Base-by-base conservation (phyloP, 2,113 vertebrate genomes). In the Macrotis lagotis region DNA sequence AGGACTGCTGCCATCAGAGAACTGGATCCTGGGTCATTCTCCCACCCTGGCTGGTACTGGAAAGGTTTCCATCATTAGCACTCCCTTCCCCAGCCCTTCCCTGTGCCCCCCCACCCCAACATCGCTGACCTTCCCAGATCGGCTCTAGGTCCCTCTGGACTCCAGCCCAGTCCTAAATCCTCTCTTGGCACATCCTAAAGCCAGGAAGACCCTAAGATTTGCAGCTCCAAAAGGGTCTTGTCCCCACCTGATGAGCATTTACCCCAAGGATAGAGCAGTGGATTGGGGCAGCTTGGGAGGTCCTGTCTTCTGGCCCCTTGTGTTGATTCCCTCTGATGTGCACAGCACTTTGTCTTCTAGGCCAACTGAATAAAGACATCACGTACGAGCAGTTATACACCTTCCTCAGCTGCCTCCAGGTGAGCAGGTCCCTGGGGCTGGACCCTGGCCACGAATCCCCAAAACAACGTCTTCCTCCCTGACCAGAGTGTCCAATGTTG, bases 401-500 rank as follows among this genome's bases (percentile, higher is more conserved):
- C 51, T 99, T 99, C 97, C 98, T 99, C 0, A 97, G 90, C 95
- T 99, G 99, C 94, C 98, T 99, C 53, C 96, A 98, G 98, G 99
- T 99, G 96, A 97, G 96, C 31, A 2, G 9, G 8, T 16, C 0
- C 50, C 19, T 44, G 10, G 11, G n/a, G 90, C 48, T 3, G 55
- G 44, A 24, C 25, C 52, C 2, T 16, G 8, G 31, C 10, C 8
- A 0, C 1, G 0, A 8, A n/a, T 44, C 55, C 90, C 1, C 0
- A 1, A 2, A 1, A 88, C 53, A 8, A 0, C 22, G 8, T 0
- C 0, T 19, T 24, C 0, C 44, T 55, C 51, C 50, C 0, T 90
- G 88, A 91, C 91, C 98, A 49, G 89, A 90, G 12, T 50, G 0
- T 44, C 66, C 37, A 8, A 0, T 0, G 0, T 93, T 97, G 95